Evolutionary conservation across 2,113 vertebrate species (phyloP), one percentile per base, ranked within the genome.

Genomic region (Amphiprion percula): DNA sequence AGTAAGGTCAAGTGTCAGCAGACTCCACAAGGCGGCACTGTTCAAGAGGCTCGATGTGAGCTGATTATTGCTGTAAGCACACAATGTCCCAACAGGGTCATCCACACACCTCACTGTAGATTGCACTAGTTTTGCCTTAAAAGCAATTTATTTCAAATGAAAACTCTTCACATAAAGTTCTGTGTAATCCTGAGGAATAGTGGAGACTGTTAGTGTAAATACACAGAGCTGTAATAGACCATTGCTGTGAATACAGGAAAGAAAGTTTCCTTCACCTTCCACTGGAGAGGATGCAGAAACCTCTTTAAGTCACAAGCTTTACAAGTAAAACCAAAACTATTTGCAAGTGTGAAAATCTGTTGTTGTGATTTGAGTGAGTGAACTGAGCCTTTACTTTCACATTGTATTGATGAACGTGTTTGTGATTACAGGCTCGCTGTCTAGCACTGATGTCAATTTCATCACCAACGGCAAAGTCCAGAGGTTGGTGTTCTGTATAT

Each of bases 371-470:
- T 71, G 12, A 69, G n/a, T 49, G 50, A 69, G 26, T 49, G 50
- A 21, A 26, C 39, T 21, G 53, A 26, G 33, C 0, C 2, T 3
- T 47, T 56, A 37, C 7, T 69, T 1, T n/a, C 12, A 41, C 2
- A 12, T 44, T 46, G 12, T 50, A 11, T 56, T 60, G 14, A 67
- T 37, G 8, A 10, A n/a, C 4, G 7, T 70, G 17, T 28, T 66
- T 82, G 12, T 82, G 80, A 33, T 50, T 87, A 24, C 90, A 99
- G 97, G 94, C 80, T 77, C 95, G 14, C 94, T 95, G 86, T 94
- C 92, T n/a, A 96, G 85, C 91, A 91, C 90, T n/a, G 73, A 94
- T 37, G 76, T 94, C 85, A 95, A 93, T 70, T 91, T 91, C 66
- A 93, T 92, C 68, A 78, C 87, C 68, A 78, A 91, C 60, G 89